Evolutionary conservation across 2,113 vertebrate species (phyloP), one percentile per base, ranked within the genome.

Genomic region (Monarcha castaneiventris): DNA sequence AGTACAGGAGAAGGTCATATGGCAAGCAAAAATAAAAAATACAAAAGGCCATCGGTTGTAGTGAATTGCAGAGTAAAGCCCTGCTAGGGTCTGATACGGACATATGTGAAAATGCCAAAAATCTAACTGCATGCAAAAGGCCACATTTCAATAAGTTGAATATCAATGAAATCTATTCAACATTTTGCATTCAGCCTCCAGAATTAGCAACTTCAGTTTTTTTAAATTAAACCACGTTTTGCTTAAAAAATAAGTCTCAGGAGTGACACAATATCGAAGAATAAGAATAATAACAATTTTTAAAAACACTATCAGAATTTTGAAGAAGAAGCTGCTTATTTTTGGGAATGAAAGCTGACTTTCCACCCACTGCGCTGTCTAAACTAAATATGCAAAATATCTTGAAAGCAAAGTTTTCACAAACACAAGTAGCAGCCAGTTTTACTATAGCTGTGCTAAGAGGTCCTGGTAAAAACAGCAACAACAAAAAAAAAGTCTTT

Each of bases 341-440:
- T 94, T 90, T 44, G 80, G 93, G 58, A 64, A 72, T 56, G 63
- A 41, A 89, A 89, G 78, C 61, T 22, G 30, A 56, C 17, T 84
- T 95, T 84, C 90, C 80, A 89, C 68, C 35, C 85, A 81, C 85
- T 52, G n/a, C 1, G 30, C 44, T 86, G 33, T 71, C 82, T 80
- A 88, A 96, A 84, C 35, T 67, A 87, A 92, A 75, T 48, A 93
- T 41, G 33, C 32, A 74, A 85, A 86, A 71, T 81, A 73, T 63
- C 91, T 86, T 61, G 54, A 72, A 94, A 77, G 72, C 68, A 78
- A 83, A 91, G 44, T 86, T 94, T 93, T 84, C 88, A 58, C 37
- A 88, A 81, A 75, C n/a, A 78, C 35, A 56, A 84, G 32, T 23
- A 61, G 72, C 80, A 97, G 76, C 35, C 80, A 80, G 54, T 74